Base-by-base conservation (phyloP, 92 coral and sea anemone species). In the Palythoa grandiflora region DNA sequence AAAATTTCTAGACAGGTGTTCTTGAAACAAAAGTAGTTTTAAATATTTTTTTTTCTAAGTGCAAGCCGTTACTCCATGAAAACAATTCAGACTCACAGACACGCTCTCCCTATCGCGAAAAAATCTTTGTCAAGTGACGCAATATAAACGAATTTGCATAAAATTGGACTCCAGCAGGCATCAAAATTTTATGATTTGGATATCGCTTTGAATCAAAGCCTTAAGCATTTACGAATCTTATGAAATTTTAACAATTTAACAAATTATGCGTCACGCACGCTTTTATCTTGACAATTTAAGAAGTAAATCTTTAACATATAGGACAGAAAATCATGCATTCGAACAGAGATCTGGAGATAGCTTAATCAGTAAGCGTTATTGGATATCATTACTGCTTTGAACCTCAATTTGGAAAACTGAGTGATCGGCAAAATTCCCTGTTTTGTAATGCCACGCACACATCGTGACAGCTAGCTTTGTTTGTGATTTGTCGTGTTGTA, bases 101-200 rank as follows among this genome's bases (percentile, higher is more conserved):
- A 4, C 50, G 7, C 6, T 44, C 3, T 44, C 50, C 50, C 50
- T 44, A 44, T 44, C 50, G 50, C 50, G 7, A 44, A 44, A 44
- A 5, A 44, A 44, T 44, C 50, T 44, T 44, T 44, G 50, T 44
- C 84, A 20, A 28, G 71, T 79, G 84, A 59, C 84, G 71, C 84
- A 79, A 38, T 17, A 60, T 38, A 40, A 79, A 79, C 53, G 38
- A 38, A 79, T 79, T 79, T 38, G 84, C 71, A 79, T 79, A 79
- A 79, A 79, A 79, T 79, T 39, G 57, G 57, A 15, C 73, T 79
- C 73, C 73, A 60, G n/a, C 39, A 38, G 84, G 17, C 72, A 79
- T 79, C 72, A 79, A 79, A 79, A 4, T 57, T 79, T 79, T 39
- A 79, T 79, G 84, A 60, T 17, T 79, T 9, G 50, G 14, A 55